Evolutionary conservation across 2,113 vertebrate genomes (phyloP).

Genomic region (Sorex araneus): DNA sequence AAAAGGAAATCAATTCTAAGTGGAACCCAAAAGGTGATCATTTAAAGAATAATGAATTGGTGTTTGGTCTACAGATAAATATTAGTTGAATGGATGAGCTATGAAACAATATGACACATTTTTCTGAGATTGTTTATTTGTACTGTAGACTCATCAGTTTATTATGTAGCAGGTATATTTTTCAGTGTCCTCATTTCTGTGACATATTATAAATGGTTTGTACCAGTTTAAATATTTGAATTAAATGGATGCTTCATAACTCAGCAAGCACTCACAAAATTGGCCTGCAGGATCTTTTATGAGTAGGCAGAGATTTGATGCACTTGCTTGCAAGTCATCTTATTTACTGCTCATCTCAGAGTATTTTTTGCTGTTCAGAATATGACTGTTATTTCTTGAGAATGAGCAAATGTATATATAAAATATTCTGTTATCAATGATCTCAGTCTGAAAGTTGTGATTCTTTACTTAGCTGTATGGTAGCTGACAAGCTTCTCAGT

Average conservation of each 20-base stretch:
- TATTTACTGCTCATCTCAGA: constrained; percentile 54
- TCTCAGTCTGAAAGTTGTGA: not conserved
- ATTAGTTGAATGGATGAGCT: not conserved
- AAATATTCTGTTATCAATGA: constrained; percentile 1
- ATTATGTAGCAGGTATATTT: constrained; percentile 46
- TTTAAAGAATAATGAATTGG: constrained; percentile 11
- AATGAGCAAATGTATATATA: not conserved
- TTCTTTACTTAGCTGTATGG: not conserved
- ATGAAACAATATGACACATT: not conserved
- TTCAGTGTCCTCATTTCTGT: not conserved
- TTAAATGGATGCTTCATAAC: constrained; percentile 59
- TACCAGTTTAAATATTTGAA: constrained; percentile 56
- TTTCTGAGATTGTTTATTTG: constrained; percentile 1
- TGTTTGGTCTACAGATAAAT: not conserved
- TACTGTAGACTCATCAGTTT: not conserved
- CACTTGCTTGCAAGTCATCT: constrained; percentile 8
- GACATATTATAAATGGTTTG: constrained; percentile 65
- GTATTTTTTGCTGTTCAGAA: constrained; percentile 32
- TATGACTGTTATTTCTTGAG: not conserved
- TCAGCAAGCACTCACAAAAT: constrained; percentile 26
- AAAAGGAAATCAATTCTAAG: not conserved
- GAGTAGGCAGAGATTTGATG: constrained; percentile 21
- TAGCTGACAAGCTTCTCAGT: not conserved
- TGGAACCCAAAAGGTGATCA: constrained; percentile 7
- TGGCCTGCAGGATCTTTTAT: constrained; percentile 16